Percentiles rank a stretch among this genome's conserved stretches.
Evolutionary conservation across 2,113 vertebrate species (phyloP).

Genomic region (Oxyura jamaicensis): DNA sequence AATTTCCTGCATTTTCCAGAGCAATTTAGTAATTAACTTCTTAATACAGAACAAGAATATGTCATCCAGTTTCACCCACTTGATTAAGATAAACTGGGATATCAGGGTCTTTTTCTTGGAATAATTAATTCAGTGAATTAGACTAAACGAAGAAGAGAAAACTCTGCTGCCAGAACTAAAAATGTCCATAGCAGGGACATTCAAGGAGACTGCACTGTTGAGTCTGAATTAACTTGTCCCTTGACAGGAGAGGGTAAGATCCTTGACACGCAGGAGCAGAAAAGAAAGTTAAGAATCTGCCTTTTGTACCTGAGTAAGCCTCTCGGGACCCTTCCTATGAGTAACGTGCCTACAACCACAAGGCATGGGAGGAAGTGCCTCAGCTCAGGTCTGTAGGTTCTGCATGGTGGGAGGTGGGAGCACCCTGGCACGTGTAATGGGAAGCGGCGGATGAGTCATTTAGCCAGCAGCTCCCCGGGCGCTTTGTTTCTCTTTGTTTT

Average conservation of each 20-base stretch:
- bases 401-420: background rate
- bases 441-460: background rate
- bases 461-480: background rate
- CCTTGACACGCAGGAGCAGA: background rate
- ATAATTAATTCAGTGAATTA: background rate
- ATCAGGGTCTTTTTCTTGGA: background rate
- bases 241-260: background rate
- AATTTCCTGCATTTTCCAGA: background rate
- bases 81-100: background rate
- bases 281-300: background rate
- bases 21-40: background rate
- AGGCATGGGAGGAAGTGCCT: background rate
- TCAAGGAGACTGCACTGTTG: background rate
- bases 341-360: background rate
- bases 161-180: background rate
- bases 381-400: background rate
- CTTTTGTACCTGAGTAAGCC: background rate
- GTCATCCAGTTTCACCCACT: background rate
- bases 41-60: background rate
- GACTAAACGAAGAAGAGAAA: background rate
- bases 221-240: slow-evolving; percentile 1
- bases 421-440: background rate
- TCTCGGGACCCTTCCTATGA: background rate
- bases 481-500: background rate
- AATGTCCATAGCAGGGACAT: background rate